A percentile compares a stretch with the other conserved stretches of the same genome.
Evolutionary conservation across 2,888 invertebrate species (phyloP).

Genomic region (Palloptera scutellata): DNA sequence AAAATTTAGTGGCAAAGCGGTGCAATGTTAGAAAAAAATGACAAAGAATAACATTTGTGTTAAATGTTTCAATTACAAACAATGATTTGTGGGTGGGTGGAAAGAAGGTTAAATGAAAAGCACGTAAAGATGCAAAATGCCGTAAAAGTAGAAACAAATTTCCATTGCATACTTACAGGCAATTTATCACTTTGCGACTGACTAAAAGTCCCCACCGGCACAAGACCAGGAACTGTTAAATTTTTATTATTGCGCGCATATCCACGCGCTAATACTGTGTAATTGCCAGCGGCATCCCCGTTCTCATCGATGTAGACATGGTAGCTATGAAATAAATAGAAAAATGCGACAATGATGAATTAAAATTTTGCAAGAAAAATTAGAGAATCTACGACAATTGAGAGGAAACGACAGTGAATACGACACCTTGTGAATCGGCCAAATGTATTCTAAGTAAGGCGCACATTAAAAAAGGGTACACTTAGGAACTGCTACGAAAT

Average conservation of each 20-base stretch:
- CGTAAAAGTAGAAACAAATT: not conserved
- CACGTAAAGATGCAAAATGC: not conserved
- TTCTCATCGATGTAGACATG: conserved; percentile 91
- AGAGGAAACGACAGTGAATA: no score
- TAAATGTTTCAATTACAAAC: not conserved
- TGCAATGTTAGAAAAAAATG: conserved; percentile 17
- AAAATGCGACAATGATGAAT: not conserved
- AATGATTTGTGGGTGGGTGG: not conserved
- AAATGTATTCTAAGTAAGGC: no score
- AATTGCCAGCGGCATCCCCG: conserved; percentile 94
- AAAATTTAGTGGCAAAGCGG: conserved; percentile 21
- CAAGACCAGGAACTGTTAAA: conserved; percentile 71
- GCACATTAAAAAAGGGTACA: no score
- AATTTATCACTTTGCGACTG: conserved; percentile 68
- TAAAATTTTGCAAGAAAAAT: conserved; percentile 1
- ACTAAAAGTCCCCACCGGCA: conserved; percentile 80
- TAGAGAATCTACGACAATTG: no score
- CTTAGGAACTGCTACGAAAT: no score
- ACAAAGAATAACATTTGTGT: conserved; percentile 1
- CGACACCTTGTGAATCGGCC: no score
- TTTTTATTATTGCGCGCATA: conserved; percentile 58
- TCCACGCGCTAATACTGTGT: conserved; percentile 79
- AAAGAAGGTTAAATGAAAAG: not conserved
- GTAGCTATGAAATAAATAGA: conserved; percentile 70
- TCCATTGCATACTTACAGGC: conserved; percentile 73